Base-by-base conservation (phyloP, 2,797 vertebrate species). In the Synaphobranchus kaupii region DNA sequence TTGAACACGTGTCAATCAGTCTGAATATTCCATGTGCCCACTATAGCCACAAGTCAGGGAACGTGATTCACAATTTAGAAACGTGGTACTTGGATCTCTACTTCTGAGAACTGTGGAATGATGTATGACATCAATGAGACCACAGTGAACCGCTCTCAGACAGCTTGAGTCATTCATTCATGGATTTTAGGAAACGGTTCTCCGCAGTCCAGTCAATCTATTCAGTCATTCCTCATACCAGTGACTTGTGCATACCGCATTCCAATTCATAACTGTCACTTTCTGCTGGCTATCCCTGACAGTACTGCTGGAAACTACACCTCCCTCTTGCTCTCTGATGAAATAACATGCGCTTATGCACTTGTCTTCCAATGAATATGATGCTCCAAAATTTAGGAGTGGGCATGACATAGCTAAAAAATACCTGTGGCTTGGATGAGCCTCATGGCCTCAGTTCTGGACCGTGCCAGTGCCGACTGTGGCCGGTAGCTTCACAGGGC, bases 41-140 rank as follows among this genome's bases (percentile, higher is more conserved):
- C 8, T 13, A 15, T 13, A 15, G 82, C 54, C n/a, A 20, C n/a
- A 52, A 22, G 25, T 83, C 82, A 13, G 25, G 31, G 50, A 83
- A 17, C 8, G 22, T 54, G 81, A 76, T 48, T 50, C 56, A 48
- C 31, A 50, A 22, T 56, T 73, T 34, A 63, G 12, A 22, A 31
- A 83, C 50, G 81, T 34, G 28, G 1, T 71, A 4, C 3, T 54
- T 52, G 58, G 50, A 13, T 10, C 25, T 31, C 39, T 83, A 58
- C 87, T 84, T 80, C 89, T 90, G 91, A 91, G 88, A 44, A 34
- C 56, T 86, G 82, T 81, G 89, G 89, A 92, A 90, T 89, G 90
- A 90, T 85, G 86, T 85, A 85, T 83, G 88, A 88, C 87, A 88
- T 86, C 56, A 58, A 22, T 84, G 84, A 91, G 91, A 92, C 90